phyloP scores from a whole-genome alignment of 2,113 vertebrate species.

The Paradoxurus hermaphroditus region DNA sequence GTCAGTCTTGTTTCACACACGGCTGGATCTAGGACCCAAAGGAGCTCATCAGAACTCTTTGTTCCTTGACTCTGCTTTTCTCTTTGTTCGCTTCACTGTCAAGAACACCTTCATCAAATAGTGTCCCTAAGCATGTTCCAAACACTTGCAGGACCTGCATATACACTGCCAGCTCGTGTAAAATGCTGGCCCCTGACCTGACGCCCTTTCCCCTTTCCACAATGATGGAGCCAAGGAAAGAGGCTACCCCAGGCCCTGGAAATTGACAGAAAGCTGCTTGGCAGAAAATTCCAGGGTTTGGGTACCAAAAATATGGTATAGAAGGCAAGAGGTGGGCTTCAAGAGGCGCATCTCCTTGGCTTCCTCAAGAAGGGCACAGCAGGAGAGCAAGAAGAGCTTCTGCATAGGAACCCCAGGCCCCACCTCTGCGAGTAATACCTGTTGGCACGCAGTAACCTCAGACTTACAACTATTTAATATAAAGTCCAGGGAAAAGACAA shows the following conservation, averaged over 20 bases:
- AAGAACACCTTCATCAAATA: not conserved
- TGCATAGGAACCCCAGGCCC: accelerated
- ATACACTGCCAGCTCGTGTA: not conserved
- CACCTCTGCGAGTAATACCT: not conserved
- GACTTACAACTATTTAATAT: not conserved
- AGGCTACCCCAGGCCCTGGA: not conserved
- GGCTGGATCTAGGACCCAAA: not conserved
- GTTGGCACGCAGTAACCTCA: not conserved
- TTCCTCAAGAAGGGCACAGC: not conserved
- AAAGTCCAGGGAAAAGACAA: not conserved
- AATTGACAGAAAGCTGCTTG: not conserved
- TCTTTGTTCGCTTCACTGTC: not conserved
- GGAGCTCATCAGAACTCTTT: not conserved
- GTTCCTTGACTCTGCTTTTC: not conserved
- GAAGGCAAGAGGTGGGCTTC: not conserved
- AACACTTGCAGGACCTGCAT: not conserved
- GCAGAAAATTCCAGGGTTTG: not conserved
- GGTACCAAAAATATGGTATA: not conserved
- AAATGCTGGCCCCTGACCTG: not conserved
- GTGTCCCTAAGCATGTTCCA: not conserved
- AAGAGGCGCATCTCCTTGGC: not conserved
- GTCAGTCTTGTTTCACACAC: not conserved
- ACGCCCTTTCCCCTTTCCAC: not conserved
- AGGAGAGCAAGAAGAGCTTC: not conserved
- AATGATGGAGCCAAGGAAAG: not conserved